phyloP scores from a whole-genome alignment of 1,140 invertebrate genomes.

The Caenorhabditis brenneri region DNA sequence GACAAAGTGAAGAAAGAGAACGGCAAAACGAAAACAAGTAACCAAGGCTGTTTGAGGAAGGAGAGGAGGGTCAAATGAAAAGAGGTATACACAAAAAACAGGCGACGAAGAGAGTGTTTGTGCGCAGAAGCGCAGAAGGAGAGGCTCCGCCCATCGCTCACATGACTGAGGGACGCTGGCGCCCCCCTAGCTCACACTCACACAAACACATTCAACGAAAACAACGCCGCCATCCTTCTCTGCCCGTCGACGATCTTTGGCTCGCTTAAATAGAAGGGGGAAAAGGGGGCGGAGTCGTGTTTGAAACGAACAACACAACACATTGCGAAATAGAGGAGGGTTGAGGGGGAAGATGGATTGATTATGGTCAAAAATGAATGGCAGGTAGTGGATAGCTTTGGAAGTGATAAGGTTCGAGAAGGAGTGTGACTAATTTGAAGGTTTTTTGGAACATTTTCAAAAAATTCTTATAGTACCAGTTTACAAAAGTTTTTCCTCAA shows the following conservation, averaged over 20 bases:
- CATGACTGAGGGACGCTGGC: not conserved
- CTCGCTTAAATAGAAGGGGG: slow-evolving; percentile 2
- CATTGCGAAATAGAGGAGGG: not conserved
- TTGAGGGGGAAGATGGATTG: not conserved
- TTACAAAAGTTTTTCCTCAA: too few species aligned
- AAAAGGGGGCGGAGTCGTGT: not conserved
- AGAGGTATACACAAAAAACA: not conserved
- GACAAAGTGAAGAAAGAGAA: too few species aligned
- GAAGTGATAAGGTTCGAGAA: not conserved
- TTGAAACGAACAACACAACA: not conserved
- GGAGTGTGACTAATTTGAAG: not conserved
- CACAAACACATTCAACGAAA: slow-evolving; percentile 38
- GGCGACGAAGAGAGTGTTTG: too few species aligned
- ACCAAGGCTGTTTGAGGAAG: not conserved
- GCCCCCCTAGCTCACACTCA: not conserved
- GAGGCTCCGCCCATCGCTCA: not conserved
- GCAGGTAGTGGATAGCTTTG: not conserved
- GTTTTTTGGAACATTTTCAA: too few species aligned
- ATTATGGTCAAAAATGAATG: not conserved
- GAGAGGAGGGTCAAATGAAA: not conserved
- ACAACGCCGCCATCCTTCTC: not conserved
- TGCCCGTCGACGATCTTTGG: slow-evolving; percentile 17
- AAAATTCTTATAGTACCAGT: too few species aligned
- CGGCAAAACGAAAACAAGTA: not conserved
- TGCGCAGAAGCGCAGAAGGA: not conserved